Evolutionary conservation across 2,888 invertebrate species (phyloP).

Genomic region (Carabus problematicus): DNA sequence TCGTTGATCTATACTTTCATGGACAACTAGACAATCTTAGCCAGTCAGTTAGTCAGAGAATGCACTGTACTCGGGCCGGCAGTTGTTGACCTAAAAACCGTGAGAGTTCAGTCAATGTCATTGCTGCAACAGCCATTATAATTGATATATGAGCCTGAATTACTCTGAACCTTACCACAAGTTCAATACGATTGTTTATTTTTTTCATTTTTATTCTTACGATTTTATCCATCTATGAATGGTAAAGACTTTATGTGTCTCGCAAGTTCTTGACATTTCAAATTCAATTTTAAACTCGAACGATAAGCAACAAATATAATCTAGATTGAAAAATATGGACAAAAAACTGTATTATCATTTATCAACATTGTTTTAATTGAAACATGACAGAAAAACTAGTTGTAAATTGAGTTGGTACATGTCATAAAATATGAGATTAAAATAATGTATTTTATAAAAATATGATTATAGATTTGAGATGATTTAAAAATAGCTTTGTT

Average conservation of each 20-base stretch:
- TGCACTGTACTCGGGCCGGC: constrained; percentile 12
- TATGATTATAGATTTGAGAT: too few relatives aligned
- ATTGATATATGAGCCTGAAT: constrained; percentile 39
- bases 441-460: too few relatives aligned
- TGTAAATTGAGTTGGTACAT: too few relatives aligned
- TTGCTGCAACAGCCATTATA: constrained; percentile 37
- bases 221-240: neutral
- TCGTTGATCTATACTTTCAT: constrained; percentile 30
- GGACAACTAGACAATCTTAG: constrained; percentile 14
- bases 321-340: too few relatives aligned
- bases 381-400: too few relatives aligned
- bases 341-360: too few relatives aligned
- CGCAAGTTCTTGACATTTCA: neutral
- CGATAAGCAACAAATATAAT: neutral
- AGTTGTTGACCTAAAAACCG: constrained; percentile 43
- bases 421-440: too few relatives aligned
- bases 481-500: too few relatives aligned
- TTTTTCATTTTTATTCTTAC: constrained; percentile 28
- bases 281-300: neutral
- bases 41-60: too few relatives aligned
- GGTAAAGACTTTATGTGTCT: neutral
- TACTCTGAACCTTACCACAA: constrained; percentile 28
- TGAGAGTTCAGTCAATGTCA: constrained; percentile 42
- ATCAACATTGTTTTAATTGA: too few relatives aligned
- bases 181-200: constrained; percentile 23